These are phyloP conservation scores for Philotrypesis tridentata DNA, from an alignment of 1,140 invertebrate species.

Conservation along the genomic window DNA sequence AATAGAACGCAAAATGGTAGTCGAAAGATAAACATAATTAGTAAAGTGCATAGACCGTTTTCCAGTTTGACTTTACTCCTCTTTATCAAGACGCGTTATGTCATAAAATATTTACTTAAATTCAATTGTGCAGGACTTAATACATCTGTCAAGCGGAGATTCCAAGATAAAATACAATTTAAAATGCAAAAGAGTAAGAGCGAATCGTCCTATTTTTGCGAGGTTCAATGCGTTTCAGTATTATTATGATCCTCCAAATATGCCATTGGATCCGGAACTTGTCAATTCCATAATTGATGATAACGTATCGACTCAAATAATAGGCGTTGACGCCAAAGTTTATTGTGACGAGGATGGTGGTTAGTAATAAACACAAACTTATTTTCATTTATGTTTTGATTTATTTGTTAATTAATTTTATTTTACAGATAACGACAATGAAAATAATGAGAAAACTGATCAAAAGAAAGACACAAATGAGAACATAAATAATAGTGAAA, in stretches of 20 bases:
- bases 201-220: no score
- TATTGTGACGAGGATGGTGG: neutral
- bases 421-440: neutral
- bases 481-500: neutral
- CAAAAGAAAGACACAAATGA: neutral
- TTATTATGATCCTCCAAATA: constrained; percentile 73
- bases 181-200: no score
- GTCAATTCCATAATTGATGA: constrained; percentile 54
- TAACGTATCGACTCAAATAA: neutral
- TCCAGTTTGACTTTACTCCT: no score
- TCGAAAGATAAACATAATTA: no score
- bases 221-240: constrained; percentile 73
- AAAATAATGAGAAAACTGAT: constrained; percentile 13
- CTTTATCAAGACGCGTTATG: no score
- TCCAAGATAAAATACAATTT: neutral
- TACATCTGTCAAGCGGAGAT: no score
- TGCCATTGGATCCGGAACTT: constrained; percentile 70
- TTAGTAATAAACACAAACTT: neutral
- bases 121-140: no score
- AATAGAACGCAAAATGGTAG: no score
- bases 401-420: neutral
- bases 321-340: neutral
- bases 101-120: no score
- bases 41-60: no score
- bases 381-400: neutral